Evolutionary conservation across 2,113 vertebrate species (phyloP).

Genomic region (Hippocampus zosterae): DNA sequence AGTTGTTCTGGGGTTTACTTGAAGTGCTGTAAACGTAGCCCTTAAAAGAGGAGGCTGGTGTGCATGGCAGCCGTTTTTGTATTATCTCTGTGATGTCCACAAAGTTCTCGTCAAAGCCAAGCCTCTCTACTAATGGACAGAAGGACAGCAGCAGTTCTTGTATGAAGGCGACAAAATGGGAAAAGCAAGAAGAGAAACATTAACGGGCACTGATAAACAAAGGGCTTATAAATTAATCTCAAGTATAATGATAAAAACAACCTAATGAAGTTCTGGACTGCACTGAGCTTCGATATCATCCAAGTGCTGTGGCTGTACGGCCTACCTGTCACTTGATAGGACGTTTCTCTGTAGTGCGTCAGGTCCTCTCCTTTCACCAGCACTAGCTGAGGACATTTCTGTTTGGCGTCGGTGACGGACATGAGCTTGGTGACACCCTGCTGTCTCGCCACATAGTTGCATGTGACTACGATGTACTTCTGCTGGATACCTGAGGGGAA

Average conservation of each 20-base stretch:
- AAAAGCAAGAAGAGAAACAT: slow-evolving; percentile 1
- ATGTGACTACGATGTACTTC: slow-evolving; percentile 83
- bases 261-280: neutral
- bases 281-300: neutral
- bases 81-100: slow-evolving; percentile 83
- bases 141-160: slow-evolving; percentile 82
- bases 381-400: slow-evolving; percentile 82
- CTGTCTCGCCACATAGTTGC: slow-evolving; percentile 85
- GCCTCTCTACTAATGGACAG: slow-evolving; percentile 82
- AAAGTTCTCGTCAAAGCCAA: slow-evolving; percentile 92
- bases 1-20: slow-evolving; percentile 60
- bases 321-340: slow-evolving; percentile 87
- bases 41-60: slow-evolving; percentile 47
- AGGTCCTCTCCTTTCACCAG: slow-evolving; percentile 90
- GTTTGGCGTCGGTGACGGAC: slow-evolving; percentile 77
- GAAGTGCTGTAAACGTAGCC: slow-evolving; percentile 79
- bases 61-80: slow-evolving; percentile 65
- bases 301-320: neutral
- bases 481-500: slow-evolving; percentile 80
- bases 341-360: slow-evolving; percentile 83
- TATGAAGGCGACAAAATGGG: slow-evolving; percentile 20
- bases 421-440: slow-evolving; percentile 81
- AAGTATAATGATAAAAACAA: neutral
- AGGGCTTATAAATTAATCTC: neutral
- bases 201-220: neutral